Conservation (phyloP, 2,113 vertebrate genomes). For the Brachyistius frenatus region DNA sequence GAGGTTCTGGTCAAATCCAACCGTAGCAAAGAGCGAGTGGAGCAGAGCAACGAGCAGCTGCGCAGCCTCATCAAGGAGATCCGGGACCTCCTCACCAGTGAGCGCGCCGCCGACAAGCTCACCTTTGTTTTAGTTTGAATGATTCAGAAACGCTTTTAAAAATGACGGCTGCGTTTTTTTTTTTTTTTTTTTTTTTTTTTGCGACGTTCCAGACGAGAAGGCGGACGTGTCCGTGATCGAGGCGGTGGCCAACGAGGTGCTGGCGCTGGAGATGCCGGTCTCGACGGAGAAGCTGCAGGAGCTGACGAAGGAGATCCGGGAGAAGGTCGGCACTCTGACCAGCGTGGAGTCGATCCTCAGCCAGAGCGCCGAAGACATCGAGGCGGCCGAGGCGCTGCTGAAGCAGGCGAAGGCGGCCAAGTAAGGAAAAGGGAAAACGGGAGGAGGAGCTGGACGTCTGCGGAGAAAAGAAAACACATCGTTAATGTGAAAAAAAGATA, state of each 20-base stretch:
- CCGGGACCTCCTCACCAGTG: constrained; percentile 93
- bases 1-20: constrained; percentile 91
- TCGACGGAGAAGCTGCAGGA: constrained; percentile 89
- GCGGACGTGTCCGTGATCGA: constrained; percentile 93
- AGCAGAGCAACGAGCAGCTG: constrained; percentile 93
- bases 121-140: too few species aligned
- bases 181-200: background rate
- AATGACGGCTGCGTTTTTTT: too few species aligned
- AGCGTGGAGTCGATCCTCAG: constrained; percentile 92
- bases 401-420: constrained; percentile 90
- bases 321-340: constrained; percentile 90
- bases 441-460: too few species aligned
- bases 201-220: constrained; percentile 85
- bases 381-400: constrained; percentile 87
- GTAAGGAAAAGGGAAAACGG: constrained; percentile 55
- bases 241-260: constrained; percentile 91
- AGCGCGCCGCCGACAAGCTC: constrained; percentile 37
- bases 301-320: constrained; percentile 90
- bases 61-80: constrained; percentile 95
- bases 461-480: too few species aligned
- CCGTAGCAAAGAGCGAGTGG: constrained; percentile 90
- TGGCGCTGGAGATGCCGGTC: constrained; percentile 94
- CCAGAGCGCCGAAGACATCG: constrained; percentile 90
- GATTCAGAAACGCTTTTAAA: too few species aligned
- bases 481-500: too few species aligned